Percentiles rank a stretch among this genome's conserved stretches.
These are phyloP conservation scores for Puma concolor DNA, from an alignment of 2,113 vertebrate genomes.

Conservation along the genomic window DNA sequence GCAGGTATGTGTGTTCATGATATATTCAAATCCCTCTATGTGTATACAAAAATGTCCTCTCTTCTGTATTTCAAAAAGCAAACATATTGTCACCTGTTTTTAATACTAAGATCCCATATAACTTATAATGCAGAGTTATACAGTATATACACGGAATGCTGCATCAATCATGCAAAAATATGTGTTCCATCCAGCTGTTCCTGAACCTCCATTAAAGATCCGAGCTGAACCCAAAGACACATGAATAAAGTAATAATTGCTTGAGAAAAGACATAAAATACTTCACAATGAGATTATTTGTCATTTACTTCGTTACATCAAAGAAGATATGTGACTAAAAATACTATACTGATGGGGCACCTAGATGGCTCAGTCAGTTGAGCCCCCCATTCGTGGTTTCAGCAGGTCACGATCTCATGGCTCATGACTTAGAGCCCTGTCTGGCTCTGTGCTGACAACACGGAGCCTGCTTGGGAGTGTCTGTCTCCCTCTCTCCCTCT, in stretches of 20 bases:
- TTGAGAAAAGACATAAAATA: conserved; percentile 76
- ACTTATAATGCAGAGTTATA: conserved; percentile 77
- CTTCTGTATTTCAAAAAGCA: conserved; percentile 55
- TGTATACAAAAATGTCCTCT: background rate
- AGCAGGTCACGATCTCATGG: no score
- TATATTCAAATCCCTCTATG: background rate
- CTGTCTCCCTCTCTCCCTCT: no score
- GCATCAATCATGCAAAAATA: conserved; percentile 79
- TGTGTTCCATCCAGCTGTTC: conserved; percentile 72
- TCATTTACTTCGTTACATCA: conserved; percentile 71
- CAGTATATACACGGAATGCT: conserved; percentile 69
- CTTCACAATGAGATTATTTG: conserved; percentile 71
- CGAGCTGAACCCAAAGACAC: conserved; percentile 72
- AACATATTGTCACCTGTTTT: conserved; percentile 81
- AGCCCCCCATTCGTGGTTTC: no score
- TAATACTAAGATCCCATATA: conserved; percentile 77
- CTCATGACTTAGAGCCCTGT: no score
- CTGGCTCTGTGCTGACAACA: no score
- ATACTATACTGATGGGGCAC: background rate
- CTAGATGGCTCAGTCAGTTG: no score
- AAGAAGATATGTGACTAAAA: conserved; percentile 59
- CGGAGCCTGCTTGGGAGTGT: no score
- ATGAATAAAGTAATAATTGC: conserved; percentile 76
- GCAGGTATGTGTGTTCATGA: background rate
- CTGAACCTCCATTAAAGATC: conserved; percentile 79